A percentile compares a stretch with the other conserved stretches of the same genome.
phyloP scores from a whole-genome alignment of 1,140 invertebrate genomes.

The Drosophila navojoa region DNA sequence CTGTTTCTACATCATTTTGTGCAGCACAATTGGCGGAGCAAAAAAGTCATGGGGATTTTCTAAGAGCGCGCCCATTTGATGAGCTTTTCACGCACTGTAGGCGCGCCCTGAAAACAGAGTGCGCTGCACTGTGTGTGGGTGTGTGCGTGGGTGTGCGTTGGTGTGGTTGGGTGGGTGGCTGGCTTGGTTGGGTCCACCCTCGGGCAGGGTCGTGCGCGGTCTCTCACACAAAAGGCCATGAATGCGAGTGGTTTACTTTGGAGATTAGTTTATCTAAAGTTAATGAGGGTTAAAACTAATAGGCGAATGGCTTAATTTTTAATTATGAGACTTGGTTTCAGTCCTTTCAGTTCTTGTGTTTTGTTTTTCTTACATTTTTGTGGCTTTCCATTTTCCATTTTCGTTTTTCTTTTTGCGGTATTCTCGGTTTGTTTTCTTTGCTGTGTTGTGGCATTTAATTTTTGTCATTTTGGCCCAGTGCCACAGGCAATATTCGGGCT shows the following conservation, averaged over 20 bases:
- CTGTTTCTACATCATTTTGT: conserved; percentile 79
- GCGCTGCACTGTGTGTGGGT: conserved; percentile 1
- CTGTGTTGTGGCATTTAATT: conserved; percentile 66
- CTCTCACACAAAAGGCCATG: conserved; percentile 48
- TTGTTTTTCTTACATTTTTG: conserved; percentile 45
- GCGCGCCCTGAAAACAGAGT: conserved; percentile 61
- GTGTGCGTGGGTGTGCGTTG: background rate
- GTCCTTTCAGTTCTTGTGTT: conserved; percentile 37
- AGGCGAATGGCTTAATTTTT: conserved; percentile 82
- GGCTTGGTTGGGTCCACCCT: conserved; percentile 29
- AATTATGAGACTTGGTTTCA: conserved; percentile 76
- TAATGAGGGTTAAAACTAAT: conserved; percentile 83
- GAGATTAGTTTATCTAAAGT: conserved; percentile 83
- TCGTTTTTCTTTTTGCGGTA: conserved; percentile 14
- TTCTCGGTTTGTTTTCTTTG: conserved; percentile 31
- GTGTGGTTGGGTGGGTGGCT: background rate
- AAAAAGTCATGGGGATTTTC: conserved; percentile 36
- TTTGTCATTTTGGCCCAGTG: conserved; percentile 59
- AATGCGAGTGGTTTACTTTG: conserved; percentile 80
- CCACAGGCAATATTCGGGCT: conserved; percentile 54
- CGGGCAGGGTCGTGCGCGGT: conserved; percentile 60
- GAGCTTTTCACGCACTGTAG: conserved; percentile 80
- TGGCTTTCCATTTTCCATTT: conserved; percentile 11
- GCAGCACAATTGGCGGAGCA: conserved; percentile 36
- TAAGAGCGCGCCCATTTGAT: conserved; percentile 61